Conservation (phyloP, 1,140 invertebrate species). For the Lithobius niger region DNA sequence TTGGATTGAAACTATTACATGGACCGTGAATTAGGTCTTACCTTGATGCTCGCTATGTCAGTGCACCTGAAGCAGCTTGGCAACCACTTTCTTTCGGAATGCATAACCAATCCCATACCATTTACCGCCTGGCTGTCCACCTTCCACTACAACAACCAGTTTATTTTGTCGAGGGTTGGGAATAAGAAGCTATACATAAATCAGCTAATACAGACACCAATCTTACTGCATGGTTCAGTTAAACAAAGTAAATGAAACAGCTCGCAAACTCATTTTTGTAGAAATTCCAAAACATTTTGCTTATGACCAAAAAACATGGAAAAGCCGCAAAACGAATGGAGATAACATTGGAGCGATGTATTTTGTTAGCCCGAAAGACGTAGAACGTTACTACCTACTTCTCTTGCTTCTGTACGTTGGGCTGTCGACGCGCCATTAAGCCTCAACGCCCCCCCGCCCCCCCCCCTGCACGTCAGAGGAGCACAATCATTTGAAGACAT, state of each 20-base stretch:
- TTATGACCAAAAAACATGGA: not conserved
- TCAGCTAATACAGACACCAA: slow-evolving; percentile 18
- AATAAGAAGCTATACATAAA: not conserved
- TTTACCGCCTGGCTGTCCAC: not conserved
- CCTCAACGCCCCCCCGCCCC: too few species aligned
- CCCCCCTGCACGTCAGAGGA: too few species aligned
- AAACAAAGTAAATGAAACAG: not conserved
- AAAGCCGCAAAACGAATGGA: not conserved
- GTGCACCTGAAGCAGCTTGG: not conserved
- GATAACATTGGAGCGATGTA: too few species aligned
- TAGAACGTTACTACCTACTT: too few species aligned
- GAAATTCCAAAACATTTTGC: not conserved
- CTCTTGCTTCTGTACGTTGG: too few species aligned
- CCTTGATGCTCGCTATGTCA: not conserved
- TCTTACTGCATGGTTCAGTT: slow-evolving; percentile 21
- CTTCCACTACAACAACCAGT: not conserved
- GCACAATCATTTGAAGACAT: too few species aligned
- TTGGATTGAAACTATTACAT: too few species aligned
- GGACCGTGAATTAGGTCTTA: slow-evolving; percentile 25
- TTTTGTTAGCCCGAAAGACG: too few species aligned
- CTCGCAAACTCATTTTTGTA: not conserved
- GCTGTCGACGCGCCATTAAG: too few species aligned
- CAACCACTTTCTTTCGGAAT: not conserved
- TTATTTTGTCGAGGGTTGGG: not conserved
- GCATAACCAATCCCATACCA: not conserved